Conservation (phyloP, 2,797 vertebrate species). For the Trachops cirrhosus region DNA sequence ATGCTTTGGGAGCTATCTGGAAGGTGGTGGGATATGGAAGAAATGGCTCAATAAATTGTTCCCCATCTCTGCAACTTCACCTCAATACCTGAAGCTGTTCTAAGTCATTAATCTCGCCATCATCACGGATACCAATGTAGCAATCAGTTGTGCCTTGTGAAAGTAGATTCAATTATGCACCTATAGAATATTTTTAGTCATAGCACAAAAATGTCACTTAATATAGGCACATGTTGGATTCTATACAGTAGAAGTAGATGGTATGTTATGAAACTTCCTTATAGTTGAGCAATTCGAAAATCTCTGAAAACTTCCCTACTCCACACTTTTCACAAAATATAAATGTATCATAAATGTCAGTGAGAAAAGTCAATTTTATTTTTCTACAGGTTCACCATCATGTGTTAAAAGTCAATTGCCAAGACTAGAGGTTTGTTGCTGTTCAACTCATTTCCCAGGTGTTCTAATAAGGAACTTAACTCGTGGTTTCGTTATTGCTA, state of each 20-base stretch:
- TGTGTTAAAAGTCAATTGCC: constrained; percentile 59
- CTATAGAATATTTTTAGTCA: constrained; percentile 40
- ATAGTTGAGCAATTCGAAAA: constrained; percentile 36
- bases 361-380: constrained; percentile 71
- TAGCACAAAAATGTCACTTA: constrained; percentile 59
- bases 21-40: constrained; percentile 48
- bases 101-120: constrained; percentile 63
- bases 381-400: constrained; percentile 61
- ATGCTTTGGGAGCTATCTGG: constrained; percentile 38
- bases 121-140: constrained; percentile 47
- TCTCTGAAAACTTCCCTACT: constrained; percentile 49
- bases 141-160: constrained; percentile 60
- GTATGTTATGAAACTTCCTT: constrained; percentile 57
- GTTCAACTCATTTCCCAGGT: constrained; percentile 52
- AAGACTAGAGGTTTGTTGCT: constrained; percentile 55
- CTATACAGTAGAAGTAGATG: constrained; percentile 30
- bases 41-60: constrained; percentile 54
- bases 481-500: constrained; percentile 49
- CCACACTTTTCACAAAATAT: constrained; percentile 48
- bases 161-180: constrained; percentile 66
- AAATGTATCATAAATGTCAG: constrained; percentile 65
- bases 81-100: constrained; percentile 62
- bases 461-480: constrained; percentile 54
- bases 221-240: constrained; percentile 45
- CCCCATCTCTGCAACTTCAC: constrained; percentile 38